Conservation (phyloP, 2,888 invertebrate species). For the Coenonympha glycerion region DNA sequence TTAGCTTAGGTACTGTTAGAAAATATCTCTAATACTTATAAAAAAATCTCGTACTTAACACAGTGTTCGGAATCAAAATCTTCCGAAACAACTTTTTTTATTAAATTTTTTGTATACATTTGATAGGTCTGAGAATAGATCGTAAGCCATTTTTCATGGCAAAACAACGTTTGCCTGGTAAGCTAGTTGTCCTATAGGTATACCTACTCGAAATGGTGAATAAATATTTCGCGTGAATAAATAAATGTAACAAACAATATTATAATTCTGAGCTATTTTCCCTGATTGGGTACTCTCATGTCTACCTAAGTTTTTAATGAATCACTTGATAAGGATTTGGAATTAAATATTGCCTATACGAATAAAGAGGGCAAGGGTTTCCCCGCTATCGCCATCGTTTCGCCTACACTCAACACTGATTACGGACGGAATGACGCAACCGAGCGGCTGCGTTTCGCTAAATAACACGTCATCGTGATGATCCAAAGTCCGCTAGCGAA, state of each 20-base stretch:
- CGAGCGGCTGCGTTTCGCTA: constrained; percentile 13
- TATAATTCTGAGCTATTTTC: background rate
- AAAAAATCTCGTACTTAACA: too few relatives aligned
- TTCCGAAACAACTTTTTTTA: too few relatives aligned
- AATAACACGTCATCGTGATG: constrained; percentile 14
- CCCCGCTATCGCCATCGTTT: constrained; percentile 6
- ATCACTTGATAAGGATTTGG: background rate
- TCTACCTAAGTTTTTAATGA: background rate
- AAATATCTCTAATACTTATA: too few relatives aligned
- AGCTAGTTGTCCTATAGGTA: too few relatives aligned
- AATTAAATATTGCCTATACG: too few relatives aligned
- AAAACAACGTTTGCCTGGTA: too few relatives aligned
- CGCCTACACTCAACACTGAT: constrained; percentile 10
- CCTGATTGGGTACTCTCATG: background rate
- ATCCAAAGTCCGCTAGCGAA: constrained; percentile 16
- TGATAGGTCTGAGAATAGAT: too few relatives aligned
- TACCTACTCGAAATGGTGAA: too few relatives aligned
- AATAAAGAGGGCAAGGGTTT: constrained; percentile 10
- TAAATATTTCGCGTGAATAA: background rate
- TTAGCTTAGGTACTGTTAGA: too few relatives aligned
- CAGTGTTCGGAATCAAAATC: too few relatives aligned
- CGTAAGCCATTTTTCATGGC: too few relatives aligned
- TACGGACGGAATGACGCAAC: constrained; percentile 20
- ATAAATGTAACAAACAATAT: background rate
- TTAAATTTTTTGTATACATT: too few relatives aligned